phyloP scores from a whole-genome alignment of 2,113 vertebrate species.

The Epinephelus moara region DNA sequence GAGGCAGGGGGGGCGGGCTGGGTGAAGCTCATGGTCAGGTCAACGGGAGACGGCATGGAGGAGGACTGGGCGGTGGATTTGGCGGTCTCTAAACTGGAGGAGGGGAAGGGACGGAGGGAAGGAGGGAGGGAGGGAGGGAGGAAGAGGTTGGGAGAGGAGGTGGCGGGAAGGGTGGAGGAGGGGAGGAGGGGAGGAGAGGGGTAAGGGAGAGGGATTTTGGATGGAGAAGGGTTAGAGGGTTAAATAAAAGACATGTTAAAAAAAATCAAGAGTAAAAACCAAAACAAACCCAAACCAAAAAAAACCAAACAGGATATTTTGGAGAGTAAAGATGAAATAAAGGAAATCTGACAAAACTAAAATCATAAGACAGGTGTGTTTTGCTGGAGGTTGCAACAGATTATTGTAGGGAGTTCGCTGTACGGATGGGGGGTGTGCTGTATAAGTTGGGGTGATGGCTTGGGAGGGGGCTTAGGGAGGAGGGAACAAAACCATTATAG shows the following conservation, averaged over 20 bases:
- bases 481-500: conserved; percentile 83
- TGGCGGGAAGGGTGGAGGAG: conserved; percentile 32
- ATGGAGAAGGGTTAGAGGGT: conserved; percentile 88
- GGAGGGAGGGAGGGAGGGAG: conserved; percentile 10
- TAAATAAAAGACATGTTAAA: conserved; percentile 88
- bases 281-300: conserved; percentile 31
- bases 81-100: conserved; percentile 96
- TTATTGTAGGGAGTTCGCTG: conserved; percentile 83
- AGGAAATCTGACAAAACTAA: conserved; percentile 59
- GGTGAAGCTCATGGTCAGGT: conserved; percentile 94
- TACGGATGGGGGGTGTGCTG: conserved; percentile 85
- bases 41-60: conserved; percentile 92
- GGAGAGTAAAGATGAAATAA: conserved; percentile 62
- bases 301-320: conserved; percentile 47
- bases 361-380: conserved; percentile 86
- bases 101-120: conserved; percentile 25
- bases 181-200: conserved; percentile 33
- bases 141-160: conserved; percentile 55
- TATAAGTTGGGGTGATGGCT: conserved; percentile 86
- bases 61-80: conserved; percentile 98
- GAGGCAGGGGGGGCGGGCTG: conserved; percentile 85
- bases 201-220: conserved; percentile 64
- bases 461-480: conserved; percentile 83
- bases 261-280: conserved; percentile 76
- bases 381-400: conserved; percentile 86